Percentiles rank a stretch among this genome's conserved stretches.
phyloP scores from a whole-genome alignment of 2,113 vertebrate species.

The Pseudorhombus dupliciocellatus region DNA sequence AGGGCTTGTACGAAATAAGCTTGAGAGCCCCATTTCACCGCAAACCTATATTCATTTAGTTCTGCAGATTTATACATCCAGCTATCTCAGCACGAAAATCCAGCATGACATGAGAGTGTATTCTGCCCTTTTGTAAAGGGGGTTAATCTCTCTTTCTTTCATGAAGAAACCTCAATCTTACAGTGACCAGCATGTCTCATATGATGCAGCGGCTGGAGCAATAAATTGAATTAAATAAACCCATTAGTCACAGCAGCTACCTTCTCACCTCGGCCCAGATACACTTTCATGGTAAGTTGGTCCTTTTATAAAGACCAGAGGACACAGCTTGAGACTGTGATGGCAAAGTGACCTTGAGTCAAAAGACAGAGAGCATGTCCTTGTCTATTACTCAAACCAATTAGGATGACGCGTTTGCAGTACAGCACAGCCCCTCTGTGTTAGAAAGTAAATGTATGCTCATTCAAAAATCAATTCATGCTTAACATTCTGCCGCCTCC shows the following conservation, averaged over 20 bases:
- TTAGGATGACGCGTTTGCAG: constrained; percentile 77
- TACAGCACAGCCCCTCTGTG: constrained; percentile 64
- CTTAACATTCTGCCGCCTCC: constrained; percentile 64
- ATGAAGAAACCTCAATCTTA: constrained; percentile 72
- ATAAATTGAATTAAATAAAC: constrained; percentile 84
- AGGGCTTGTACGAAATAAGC: constrained; percentile 73
- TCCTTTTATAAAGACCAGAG: constrained; percentile 73
- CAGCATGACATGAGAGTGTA: constrained; percentile 75
- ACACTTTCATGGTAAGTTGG: constrained; percentile 79
- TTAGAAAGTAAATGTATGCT: constrained; percentile 82
- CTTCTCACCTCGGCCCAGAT: constrained; percentile 78
- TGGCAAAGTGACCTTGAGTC: constrained; percentile 78
- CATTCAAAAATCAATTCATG: constrained; percentile 80
- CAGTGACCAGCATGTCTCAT: constrained; percentile 71
- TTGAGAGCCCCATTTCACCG: constrained; percentile 68
- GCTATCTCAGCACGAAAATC: constrained; percentile 68
- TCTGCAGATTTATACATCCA: constrained; percentile 76
- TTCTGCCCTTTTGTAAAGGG: constrained; percentile 67
- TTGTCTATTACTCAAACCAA: constrained; percentile 80
- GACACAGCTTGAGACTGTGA: constrained; percentile 39
- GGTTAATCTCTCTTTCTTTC: constrained; percentile 80
- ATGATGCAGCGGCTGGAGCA: constrained; percentile 62
- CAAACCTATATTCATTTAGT: constrained; percentile 80
- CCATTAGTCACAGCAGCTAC: constrained; percentile 80
- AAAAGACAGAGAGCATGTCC: constrained; percentile 58